phyloP scores from a whole-genome alignment of 2,113 vertebrate genomes.

The Oriolus oriolus region DNA sequence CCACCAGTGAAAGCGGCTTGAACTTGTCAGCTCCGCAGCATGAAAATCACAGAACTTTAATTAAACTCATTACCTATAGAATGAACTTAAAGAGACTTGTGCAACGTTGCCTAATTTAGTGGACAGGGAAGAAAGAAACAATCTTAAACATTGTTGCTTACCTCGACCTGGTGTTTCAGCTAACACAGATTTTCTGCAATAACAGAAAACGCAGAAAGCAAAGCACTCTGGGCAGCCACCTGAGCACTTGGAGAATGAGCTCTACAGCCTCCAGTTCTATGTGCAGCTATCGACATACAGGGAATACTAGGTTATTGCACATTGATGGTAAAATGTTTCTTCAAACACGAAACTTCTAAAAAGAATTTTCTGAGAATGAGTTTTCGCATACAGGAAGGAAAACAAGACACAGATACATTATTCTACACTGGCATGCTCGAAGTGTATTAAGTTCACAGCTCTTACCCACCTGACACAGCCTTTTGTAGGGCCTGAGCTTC shows the following conservation, averaged over 20 bases:
- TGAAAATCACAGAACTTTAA: neutral
- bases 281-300: neutral
- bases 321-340: neutral
- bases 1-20: neutral
- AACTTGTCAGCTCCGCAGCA: neutral
- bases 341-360: neutral
- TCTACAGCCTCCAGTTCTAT: neutral
- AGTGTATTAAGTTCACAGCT: neutral
- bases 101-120: neutral
- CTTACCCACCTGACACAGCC: neutral
- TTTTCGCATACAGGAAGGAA: neutral
- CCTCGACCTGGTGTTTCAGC: neutral
- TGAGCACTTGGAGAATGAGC: accelerated
- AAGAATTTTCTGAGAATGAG: neutral
- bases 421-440: neutral
- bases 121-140: neutral
- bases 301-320: neutral
- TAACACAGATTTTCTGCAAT: neutral
- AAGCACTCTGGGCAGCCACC: neutral
- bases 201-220: neutral
- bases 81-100: neutral
- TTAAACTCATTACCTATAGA: neutral
- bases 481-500: neutral
- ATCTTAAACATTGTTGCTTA: neutral
- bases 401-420: neutral